Base-by-base conservation (phyloP, 2,113 vertebrate genomes). In the Spea bombifrons region DNA sequence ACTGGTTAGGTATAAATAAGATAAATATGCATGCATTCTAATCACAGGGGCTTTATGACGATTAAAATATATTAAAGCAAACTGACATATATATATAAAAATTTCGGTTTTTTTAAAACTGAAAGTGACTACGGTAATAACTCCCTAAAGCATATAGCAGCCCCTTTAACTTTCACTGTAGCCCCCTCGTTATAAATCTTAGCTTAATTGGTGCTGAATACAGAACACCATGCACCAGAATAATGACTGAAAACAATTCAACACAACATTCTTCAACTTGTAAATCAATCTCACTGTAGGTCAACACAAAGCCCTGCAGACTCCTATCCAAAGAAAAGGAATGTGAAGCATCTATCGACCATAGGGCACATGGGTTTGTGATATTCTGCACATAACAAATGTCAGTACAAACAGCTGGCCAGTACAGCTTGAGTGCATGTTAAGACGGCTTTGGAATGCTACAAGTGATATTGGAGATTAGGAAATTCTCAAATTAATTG, bases 381-480 rank as follows among this genome's bases (percentile, higher is more conserved):
- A 67, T 68, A 68, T 59, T 59, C 73, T 47, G 46, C 61, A 52
- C 16, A 15, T 65, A 47, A 59, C 12, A 8, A 57, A 66, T 47
- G 15, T 75, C 8, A 10, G 52, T 77, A 50, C 66, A 77, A 53
- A 16, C 74, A 67, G 64, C 74, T 75, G 74, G 49, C 50, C 7
- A 5, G 5, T 17, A 64, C 61, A 9, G 13, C 13, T 46, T 17
- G 16, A 16, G 67, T 48, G 57, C 68, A 65, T 71, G 76, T 78
- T 12, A 71, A 61, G 76, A 64, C 76, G 48, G 47, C 57, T 63
- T 16, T 17, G 76, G 76, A 71, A 78, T 71, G 55, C 59, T 12
- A 50, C 12, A 10, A 13, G 43, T 71, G 15, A 70, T 63, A 68
- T 59, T 59, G 7, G 50, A 53, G 50, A 53, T 12, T 53, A 53